Conservation (phyloP, 35 echinoderm and acorn worm genomes). For the Eucidaris tribuloides region DNA sequence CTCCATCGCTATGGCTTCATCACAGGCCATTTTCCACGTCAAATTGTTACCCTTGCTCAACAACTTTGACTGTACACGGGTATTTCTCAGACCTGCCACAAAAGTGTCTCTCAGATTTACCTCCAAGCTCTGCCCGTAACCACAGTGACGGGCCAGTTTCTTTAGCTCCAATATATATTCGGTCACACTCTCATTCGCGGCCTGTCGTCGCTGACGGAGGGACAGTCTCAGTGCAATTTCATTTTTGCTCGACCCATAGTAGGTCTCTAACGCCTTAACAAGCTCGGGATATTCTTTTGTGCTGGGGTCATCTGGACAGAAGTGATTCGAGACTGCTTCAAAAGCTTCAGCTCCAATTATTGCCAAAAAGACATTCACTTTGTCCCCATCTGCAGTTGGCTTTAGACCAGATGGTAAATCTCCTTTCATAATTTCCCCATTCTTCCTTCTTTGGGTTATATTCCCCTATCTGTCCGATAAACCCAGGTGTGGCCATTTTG, state of each 20-base stretch:
- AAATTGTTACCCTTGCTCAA: constrained; percentile 16
- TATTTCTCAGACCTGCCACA: constrained; percentile 21
- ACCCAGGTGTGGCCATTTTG: background rate
- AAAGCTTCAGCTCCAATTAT: constrained; percentile 16
- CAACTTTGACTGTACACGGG: background rate
- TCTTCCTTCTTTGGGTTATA: constrained; percentile 10
- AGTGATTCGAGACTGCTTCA: background rate
- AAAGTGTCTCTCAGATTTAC: constrained; percentile 18
- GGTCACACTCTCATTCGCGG: background rate
- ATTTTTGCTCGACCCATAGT: constrained; percentile 11
- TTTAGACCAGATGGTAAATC: constrained; percentile 6
- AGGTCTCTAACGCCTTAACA: background rate
- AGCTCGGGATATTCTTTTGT: background rate
- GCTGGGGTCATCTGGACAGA: constrained; percentile 13
- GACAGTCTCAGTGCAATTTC: background rate
- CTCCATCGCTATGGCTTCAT: constrained; percentile 24
- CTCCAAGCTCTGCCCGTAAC: background rate
- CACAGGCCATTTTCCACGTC: constrained; percentile 22
- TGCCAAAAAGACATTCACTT: constrained; percentile 16
- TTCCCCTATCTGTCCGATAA: constrained; percentile 15
- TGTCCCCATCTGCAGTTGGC: constrained; percentile 7
- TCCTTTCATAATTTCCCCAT: background rate
- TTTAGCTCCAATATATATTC: constrained; percentile 29
- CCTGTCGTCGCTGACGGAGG: background rate
- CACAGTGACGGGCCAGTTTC: constrained; percentile 32